Percentiles rank a stretch among this genome's conserved stretches.
Conservation (phyloP, 2,797 vertebrate genomes). For the Alosa sapidissima region DNA sequence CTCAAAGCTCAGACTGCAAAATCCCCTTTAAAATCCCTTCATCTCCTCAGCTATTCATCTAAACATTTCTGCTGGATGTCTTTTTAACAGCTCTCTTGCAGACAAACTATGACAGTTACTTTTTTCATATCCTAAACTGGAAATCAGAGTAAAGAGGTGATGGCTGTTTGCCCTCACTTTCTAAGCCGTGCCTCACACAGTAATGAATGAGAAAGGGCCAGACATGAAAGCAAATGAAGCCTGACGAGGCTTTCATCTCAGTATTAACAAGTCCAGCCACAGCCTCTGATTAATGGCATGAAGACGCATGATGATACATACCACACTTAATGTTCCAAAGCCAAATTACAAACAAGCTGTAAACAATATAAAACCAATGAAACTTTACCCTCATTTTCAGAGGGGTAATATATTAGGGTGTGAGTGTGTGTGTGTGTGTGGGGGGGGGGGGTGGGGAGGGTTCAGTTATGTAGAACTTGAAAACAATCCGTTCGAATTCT, state of each 20-base stretch:
- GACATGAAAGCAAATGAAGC: not conserved
- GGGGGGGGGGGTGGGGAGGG: not conserved
- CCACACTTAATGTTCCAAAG: slow-evolving; percentile 16
- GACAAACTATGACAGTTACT: not conserved
- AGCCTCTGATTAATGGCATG: slow-evolving; percentile 17
- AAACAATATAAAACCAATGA: slow-evolving; percentile 15
- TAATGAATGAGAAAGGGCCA: not conserved
- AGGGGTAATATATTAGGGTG: not conserved
- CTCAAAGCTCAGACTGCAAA: slow-evolving; percentile 1
- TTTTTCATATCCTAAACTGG: not conserved
- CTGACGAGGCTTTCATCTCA: not conserved
- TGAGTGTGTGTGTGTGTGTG: not conserved
- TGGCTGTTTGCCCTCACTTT: not conserved
- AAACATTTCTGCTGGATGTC: not conserved
- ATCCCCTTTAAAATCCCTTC: slow-evolving; percentile 3
- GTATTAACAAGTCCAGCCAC: slow-evolving; percentile 25
- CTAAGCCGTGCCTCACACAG: not conserved
- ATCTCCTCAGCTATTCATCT: not conserved
- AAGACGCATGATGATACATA: slow-evolving; percentile 19
- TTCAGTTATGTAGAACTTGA: no score
- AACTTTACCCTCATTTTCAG: not conserved
- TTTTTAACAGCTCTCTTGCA: not conserved
- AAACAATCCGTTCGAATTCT: no score
- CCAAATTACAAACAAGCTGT: slow-evolving; percentile 30
- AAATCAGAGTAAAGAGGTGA: not conserved